A percentile compares a stretch with the other conserved stretches of the same genome.
Conservation (phyloP, 2,113 vertebrate genomes). For the Sander vitreus region DNA sequence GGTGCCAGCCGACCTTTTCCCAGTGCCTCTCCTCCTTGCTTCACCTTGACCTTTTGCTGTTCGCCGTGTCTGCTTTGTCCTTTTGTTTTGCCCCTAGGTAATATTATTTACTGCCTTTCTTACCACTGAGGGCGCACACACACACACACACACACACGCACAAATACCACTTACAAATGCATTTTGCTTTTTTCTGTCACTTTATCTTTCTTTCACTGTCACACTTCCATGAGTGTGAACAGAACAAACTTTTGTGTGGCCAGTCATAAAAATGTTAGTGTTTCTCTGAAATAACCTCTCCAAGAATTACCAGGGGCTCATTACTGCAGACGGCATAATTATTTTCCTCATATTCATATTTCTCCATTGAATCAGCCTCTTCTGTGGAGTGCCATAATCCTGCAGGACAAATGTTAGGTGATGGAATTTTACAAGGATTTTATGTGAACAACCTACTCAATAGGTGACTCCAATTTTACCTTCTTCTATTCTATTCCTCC, state of each 20-base stretch:
- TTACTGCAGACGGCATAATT: not conserved
- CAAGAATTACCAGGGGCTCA: not conserved
- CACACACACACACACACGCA: constrained; percentile 20
- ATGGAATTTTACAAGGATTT: constrained; percentile 55
- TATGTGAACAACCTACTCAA: constrained; percentile 59
- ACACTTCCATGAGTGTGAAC: not conserved
- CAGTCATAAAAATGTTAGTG: not conserved
- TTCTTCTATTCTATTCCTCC: constrained; percentile 52
- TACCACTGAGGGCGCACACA: not conserved
- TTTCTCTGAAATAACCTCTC: not conserved
- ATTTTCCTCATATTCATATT: constrained; percentile 9
- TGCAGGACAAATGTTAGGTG: constrained; percentile 16
- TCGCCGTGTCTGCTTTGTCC: constrained; percentile 68
- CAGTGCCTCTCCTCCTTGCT: constrained; percentile 52
- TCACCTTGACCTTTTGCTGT: constrained; percentile 81
- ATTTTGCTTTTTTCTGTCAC: constrained; percentile 21
- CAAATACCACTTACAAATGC: not conserved
- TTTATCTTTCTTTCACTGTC: constrained; percentile 15
- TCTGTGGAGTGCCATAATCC: constrained; percentile 39
- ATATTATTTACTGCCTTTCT: constrained; percentile 75
- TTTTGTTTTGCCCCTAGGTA: constrained; percentile 73
- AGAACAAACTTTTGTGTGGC: not conserved
- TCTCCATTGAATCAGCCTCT: constrained; percentile 12
- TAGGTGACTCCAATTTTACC: constrained; percentile 64
- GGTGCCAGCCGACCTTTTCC: constrained; percentile 76